A percentile compares a stretch with the other conserved stretches of the same genome.
Evolutionary conservation across 2,888 invertebrate genomes (phyloP).

Genomic region (Caenorhabditis sp.): DNA sequence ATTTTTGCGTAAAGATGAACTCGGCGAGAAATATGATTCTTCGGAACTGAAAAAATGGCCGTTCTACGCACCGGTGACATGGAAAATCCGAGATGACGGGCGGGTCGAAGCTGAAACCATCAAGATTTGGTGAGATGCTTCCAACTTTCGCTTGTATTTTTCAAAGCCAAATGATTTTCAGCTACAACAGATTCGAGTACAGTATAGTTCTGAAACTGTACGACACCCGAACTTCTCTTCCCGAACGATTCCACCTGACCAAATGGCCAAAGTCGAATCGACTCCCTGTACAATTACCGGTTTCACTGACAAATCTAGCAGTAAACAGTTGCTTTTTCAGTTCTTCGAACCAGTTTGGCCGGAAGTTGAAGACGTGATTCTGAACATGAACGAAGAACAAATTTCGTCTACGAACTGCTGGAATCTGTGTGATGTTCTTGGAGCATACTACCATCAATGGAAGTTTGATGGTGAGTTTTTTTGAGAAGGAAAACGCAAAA

Average conservation of each 20-base stretch:
- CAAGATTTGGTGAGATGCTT: conserved; percentile 6
- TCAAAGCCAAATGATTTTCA: not conserved
- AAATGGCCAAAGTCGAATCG: conserved; percentile 26
- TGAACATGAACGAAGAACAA: not conserved
- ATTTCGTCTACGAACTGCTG: not conserved
- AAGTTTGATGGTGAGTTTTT: conserved; percentile 13
- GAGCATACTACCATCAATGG: conserved; percentile 42
- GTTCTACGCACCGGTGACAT: conserved; percentile 17
- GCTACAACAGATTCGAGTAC: conserved; percentile 19
- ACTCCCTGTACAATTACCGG: not conserved
- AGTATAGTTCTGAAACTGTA: conserved; percentile 1
- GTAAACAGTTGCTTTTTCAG: too few species aligned
- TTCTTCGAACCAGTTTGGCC: conserved; percentile 33
- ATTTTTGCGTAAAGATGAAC: conserved; percentile 19
- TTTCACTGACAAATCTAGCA: too few species aligned
- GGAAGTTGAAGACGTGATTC: not conserved
- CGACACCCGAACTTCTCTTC: not conserved
- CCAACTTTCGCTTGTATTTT: not conserved
- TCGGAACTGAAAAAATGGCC: conserved; percentile 21
- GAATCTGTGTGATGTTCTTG: conserved; percentile 20
- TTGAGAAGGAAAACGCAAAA: not conserved
- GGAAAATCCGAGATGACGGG: conserved; percentile 21
- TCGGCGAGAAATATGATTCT: conserved; percentile 26
- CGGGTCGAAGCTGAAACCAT: not conserved
- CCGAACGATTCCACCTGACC: not conserved